A percentile compares a stretch with the other conserved stretches of the same genome.
These are phyloP conservation scores for Zelostemma sp. DNA, from an alignment of 1,140 invertebrate species.

Conservation along the genomic window DNA sequence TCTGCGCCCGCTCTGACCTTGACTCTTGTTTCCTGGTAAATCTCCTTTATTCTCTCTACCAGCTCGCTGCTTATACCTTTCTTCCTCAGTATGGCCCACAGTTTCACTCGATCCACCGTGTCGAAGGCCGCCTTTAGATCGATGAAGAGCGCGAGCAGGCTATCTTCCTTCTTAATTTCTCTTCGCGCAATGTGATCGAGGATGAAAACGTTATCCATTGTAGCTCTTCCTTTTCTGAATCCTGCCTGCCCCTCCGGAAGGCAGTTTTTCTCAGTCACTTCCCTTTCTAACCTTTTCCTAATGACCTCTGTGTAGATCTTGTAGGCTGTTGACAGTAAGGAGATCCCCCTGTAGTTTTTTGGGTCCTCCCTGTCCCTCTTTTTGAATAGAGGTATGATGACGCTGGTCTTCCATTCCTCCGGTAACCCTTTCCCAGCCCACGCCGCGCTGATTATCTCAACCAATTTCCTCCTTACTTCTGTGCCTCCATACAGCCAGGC, in stretches of 20 bases:
- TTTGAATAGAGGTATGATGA: conserved; percentile 10
- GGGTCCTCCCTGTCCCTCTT: conserved; percentile 12
- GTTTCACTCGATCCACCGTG: not conserved
- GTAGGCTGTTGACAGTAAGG: conserved; percentile 13
- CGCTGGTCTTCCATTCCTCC: conserved; percentile 15
- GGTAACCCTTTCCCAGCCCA: conserved; percentile 12
- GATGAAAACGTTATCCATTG: conserved; percentile 8
- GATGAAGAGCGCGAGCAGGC: conserved; percentile 4
- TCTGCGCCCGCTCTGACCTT: not conserved
- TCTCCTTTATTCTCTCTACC: conserved; percentile 7
- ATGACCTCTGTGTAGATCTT: conserved; percentile 19
- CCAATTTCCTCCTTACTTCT: not conserved
- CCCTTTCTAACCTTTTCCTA: conserved; percentile 6
- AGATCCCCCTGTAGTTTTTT: conserved; percentile 21
- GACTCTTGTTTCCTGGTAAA: not conserved
- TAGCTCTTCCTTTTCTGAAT: conserved; percentile 24
- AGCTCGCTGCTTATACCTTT: conserved; percentile 1
- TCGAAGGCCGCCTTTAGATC: conserved; percentile 20
- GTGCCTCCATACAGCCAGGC: not conserved
- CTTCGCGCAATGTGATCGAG: conserved; percentile 11
- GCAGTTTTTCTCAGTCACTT: not conserved
- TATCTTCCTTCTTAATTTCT: not conserved
- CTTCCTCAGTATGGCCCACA: conserved; percentile 4
- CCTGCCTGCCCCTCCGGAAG: conserved; percentile 17
- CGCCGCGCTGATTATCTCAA: not conserved